Evolutionary conservation across 2,888 invertebrate species (phyloP).

Genomic region (Quadroppia sp.): DNA sequence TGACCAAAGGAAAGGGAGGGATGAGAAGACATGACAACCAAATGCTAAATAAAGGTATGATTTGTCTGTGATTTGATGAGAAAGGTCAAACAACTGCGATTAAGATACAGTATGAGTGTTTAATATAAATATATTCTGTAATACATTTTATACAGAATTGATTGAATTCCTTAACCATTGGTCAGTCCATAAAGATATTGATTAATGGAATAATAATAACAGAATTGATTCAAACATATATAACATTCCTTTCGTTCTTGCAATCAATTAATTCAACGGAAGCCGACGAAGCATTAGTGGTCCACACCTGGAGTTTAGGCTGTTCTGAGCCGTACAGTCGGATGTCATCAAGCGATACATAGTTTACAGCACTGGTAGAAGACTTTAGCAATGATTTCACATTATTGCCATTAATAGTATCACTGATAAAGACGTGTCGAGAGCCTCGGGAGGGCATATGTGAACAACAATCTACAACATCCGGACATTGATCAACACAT

Average conservation of each 20-base stretch:
- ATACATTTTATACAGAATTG: too few relatives aligned
- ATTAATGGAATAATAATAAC: neutral
- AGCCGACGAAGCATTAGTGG: constrained; percentile 1
- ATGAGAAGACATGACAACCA: too few relatives aligned
- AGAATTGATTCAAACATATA: neutral
- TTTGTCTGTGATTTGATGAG: too few relatives aligned
- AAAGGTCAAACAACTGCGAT: too few relatives aligned
- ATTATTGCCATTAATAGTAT: neutral
- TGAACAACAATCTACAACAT: constrained; percentile 5
- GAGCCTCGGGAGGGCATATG: neutral
- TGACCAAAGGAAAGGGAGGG: too few relatives aligned
- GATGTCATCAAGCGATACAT: neutral
- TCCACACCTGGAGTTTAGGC: neutral
- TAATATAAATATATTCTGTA: too few relatives aligned
- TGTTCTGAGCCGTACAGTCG: neutral
- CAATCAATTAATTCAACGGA: neutral
- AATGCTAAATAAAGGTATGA: too few relatives aligned
- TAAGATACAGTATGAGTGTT: too few relatives aligned
- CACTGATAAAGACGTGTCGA: constrained; percentile 4
- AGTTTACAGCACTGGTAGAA: neutral
- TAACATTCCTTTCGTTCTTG: neutral
- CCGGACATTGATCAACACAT: neutral
- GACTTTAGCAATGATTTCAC: neutral
- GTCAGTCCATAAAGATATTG: too few relatives aligned
- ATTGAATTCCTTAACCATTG: too few relatives aligned